Evolutionary conservation across 2,797 vertebrate genomes (phyloP).

Genomic region (Neosilurus mollespiculum): DNA sequence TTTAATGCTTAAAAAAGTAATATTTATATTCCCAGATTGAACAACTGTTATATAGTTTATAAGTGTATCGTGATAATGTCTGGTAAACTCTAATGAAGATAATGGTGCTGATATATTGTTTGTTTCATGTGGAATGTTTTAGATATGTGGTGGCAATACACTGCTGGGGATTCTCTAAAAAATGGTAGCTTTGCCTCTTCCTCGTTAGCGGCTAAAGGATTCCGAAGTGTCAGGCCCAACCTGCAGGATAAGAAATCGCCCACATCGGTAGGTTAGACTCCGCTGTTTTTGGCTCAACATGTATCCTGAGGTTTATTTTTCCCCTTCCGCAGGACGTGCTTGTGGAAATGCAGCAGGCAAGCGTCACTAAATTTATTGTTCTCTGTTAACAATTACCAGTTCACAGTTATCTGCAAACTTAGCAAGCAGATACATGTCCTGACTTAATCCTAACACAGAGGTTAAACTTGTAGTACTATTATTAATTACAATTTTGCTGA

Average conservation of each 20-base stretch:
- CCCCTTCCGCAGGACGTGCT: conserved; percentile 51
- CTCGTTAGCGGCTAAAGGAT: conserved; percentile 88
- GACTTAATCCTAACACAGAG: not conserved
- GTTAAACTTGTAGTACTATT: conserved; percentile 24
- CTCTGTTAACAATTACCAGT: not conserved
- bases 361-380: conserved; percentile 36
- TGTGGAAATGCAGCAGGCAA: conserved; percentile 42
- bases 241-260: conserved; percentile 83
- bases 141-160: conserved; percentile 81
- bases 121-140: conserved; percentile 43
- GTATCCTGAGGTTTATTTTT: conserved; percentile 34
- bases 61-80: not conserved
- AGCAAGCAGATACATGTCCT: conserved; percentile 12
- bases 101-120: not conserved
- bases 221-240: conserved; percentile 84
- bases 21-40: too few species aligned
- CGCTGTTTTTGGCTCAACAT: conserved; percentile 31
- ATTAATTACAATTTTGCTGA: conserved; percentile 23
- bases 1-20: too few species aligned
- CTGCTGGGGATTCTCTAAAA: conserved; percentile 70
- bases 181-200: conserved; percentile 79
- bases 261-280: conserved; percentile 72
- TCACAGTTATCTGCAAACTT: not conserved
- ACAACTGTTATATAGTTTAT: not conserved
- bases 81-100: not conserved